Percentiles rank a stretch among this genome's conserved stretches.
Evolutionary conservation across 2,888 invertebrate genomes (phyloP).

Genomic region (Rotaria macrura): DNA sequence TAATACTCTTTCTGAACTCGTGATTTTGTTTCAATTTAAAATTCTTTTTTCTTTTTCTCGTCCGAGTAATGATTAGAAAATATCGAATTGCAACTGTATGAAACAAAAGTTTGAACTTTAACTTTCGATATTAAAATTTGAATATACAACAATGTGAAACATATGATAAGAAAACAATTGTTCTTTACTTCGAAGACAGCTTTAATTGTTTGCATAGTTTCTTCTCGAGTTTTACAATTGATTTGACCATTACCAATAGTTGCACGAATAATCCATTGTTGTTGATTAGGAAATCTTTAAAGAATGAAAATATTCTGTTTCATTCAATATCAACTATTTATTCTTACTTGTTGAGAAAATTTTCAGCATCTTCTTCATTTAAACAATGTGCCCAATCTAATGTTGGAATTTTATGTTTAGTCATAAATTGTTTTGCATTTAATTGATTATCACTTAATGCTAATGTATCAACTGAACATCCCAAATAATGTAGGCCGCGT

Average conservation of each 20-base stretch:
- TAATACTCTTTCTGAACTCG: no score
- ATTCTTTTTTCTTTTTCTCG: no score
- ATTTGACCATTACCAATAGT: constrained; percentile 1
- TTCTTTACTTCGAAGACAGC: neutral
- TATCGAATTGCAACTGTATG: no score
- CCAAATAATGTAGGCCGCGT: neutral
- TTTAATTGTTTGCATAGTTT: neutral
- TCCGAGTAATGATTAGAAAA: no score
- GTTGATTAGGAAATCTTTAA: neutral
- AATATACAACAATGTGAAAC: no score
- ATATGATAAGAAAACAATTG: no score
- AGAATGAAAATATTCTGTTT: neutral
- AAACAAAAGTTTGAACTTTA: no score
- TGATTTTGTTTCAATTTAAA: no score
- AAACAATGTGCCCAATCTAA: constrained; percentile 1
- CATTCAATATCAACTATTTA: no score
- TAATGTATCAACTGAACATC: neutral
- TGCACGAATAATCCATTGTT: constrained; percentile 2
- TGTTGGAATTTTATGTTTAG: constrained; percentile 4
- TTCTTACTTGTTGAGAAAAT: neutral
- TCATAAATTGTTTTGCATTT: neutral
- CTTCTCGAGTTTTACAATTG: neutral
- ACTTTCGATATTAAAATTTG: no score
- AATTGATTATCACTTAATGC: neutral
- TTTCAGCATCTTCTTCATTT: neutral